Base-by-base conservation (phyloP, 2,888 invertebrate species). In the Tribolium freemani region DNA sequence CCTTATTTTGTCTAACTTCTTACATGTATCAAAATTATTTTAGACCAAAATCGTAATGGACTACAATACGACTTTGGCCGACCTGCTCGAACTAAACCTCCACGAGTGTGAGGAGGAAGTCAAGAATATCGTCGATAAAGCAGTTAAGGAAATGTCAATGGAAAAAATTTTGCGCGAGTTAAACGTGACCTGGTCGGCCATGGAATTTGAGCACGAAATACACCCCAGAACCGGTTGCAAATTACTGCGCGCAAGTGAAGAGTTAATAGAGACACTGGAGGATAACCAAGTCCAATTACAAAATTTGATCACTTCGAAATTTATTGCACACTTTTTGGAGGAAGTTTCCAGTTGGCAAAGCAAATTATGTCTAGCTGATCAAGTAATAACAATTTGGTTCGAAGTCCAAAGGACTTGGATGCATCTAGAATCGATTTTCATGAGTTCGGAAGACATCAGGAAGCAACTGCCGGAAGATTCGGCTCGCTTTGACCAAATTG, bases 131-230 rank as follows among this genome's bases (percentile, higher is more conserved):
- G 98, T 98, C 5, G 98, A 98, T 86, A 98, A 98, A 88, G 97
- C 98, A 0, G 97, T 97, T 0, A 98, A 98, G 87, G 98, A 98
- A 88, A 97, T 97, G 96, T 96, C 96, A 1, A 98, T 98, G 97
- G 98, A 98, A 86, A 98, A 97, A 85, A 93, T 94, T 67, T 89
- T 98, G 58, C 91, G 95, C 77, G 98, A 98, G 82, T 87, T 98
- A 70, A 93, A 97, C 82, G 90, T 92, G 3, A 98, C 96, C 0
- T 98, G 98, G 96, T 93, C 95, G 51, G 90, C 91, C 1, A 95
- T 97, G 95, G 96, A 96, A 86, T 97, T 98, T 83, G 94, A 95
- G 81, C 93, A 95, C 86, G 97, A 98, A 86, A 88, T 91, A 61
- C 98, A 98, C 86, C 87, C 93, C 3, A 89, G 98, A 82, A 98